Evolutionary conservation across 1,140 invertebrate genomes (phyloP), one percentile per base, ranked within the genome.

Genomic region (Achatina immaculata): DNA sequence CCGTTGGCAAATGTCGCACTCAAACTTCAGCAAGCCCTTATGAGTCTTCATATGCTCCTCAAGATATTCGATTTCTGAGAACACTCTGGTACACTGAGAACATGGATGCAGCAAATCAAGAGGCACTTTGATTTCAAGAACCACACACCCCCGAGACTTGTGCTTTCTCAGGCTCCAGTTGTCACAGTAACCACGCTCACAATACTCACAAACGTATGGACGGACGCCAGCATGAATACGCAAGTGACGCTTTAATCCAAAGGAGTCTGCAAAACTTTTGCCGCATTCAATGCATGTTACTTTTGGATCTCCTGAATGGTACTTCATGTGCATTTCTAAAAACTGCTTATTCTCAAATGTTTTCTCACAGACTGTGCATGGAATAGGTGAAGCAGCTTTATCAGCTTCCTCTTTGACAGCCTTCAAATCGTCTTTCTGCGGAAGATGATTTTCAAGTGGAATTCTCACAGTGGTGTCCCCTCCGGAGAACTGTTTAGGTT

Each of bases 321-420:
- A 89, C 0, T 86, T 83, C 28, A 87, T 81, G 91, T 92, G 95
- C 90, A 94, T 95, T 16, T 94, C 85, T 36, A 95, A 88, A 88
- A 95, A 95, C 0, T 94, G 93, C 82, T 94, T 94, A 0, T 94
- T 94, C 88, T 95, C 95, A 88, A 95, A 95, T 68, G 92, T 92
- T 1, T 93, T 92, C 71, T 92, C 91, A 36, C 77, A 82, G 3
- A 74, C 58, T 68, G 43, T 31, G 66, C 81, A 82, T 3, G 42
- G 31, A 45, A 74, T 28, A 16, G 36, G 45, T 16, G 31, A 28
- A 31, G 4, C 16, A 62, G 6, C 58, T 62, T 62, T 28, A 31
- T 31, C n/a, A 14, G n/a, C 4, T 9, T 4, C 28, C 31, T 6
- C 31, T 2, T 28, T 31, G n/a, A 9, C 28, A 62, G n/a, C 31